Evolutionary conservation across 1,140 invertebrate species (phyloP).

Genomic region (Drosophila suzukii): DNA sequence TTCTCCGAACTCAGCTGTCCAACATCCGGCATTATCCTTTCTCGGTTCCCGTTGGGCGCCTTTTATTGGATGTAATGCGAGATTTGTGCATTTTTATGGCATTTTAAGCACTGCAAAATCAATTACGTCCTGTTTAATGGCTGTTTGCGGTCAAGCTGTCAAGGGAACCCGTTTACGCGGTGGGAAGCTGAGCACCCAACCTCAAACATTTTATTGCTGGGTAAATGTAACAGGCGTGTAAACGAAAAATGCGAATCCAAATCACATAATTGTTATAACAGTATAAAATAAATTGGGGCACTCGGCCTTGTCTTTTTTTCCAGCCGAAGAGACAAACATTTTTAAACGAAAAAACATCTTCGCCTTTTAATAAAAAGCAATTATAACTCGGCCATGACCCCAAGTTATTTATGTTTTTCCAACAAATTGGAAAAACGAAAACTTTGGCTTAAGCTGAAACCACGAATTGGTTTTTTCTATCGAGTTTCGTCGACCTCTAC

Average conservation of each 20-base stretch:
- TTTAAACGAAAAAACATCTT: too few relatives aligned
- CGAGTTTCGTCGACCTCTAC: too few relatives aligned
- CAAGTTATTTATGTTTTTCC: too few relatives aligned
- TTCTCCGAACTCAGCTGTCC: background rate
- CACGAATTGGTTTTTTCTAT: too few relatives aligned
- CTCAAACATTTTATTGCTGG: slow-evolving; percentile 23
- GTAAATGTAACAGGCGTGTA: slow-evolving; percentile 33
- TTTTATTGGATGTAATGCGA: slow-evolving; percentile 58
- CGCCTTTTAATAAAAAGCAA: too few relatives aligned
- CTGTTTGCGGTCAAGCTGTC: slow-evolving; percentile 50
- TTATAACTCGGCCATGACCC: too few relatives aligned
- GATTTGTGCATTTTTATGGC: slow-evolving; percentile 69
- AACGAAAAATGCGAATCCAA: slow-evolving; percentile 25
- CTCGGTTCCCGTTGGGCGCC: slow-evolving; percentile 15
- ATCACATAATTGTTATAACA: slow-evolving; percentile 16
- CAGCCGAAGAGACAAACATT: too few relatives aligned
- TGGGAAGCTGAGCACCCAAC: background rate
- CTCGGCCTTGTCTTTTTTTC: background rate
- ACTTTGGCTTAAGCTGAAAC: background rate
- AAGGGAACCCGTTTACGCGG: background rate
- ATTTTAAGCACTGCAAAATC: slow-evolving; percentile 67
- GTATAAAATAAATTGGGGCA: slow-evolving; percentile 2
- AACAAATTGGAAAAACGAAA: background rate
- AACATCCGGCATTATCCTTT: slow-evolving; percentile 4
- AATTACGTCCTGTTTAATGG: slow-evolving; percentile 61